These are phyloP conservation scores for Mayetiola destructor DNA, from an alignment of 2,888 invertebrate genomes.

Conservation along the genomic window DNA sequence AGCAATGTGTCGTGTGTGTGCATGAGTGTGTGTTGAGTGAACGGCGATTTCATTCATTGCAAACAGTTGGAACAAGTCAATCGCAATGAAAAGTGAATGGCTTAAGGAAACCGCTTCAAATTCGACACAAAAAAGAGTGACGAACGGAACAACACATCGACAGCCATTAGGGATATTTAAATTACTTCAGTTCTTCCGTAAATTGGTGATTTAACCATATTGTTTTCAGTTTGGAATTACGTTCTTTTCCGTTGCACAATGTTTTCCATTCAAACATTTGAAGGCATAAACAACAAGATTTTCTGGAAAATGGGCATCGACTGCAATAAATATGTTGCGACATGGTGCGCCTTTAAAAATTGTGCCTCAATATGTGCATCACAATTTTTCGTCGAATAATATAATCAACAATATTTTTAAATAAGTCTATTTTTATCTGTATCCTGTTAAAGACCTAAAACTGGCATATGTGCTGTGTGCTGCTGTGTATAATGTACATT, in stretches of 20 bases:
- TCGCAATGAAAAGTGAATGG: background rate
- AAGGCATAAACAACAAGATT: too few relatives aligned
- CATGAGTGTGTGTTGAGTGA: too few relatives aligned
- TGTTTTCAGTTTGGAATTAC: conserved; percentile 1
- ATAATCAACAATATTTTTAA: background rate
- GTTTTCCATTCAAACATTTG: too few relatives aligned
- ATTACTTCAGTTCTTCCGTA: background rate
- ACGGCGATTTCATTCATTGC: background rate
- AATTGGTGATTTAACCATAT: background rate
- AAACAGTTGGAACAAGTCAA: background rate
- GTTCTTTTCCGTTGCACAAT: background rate
- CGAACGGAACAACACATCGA: too few relatives aligned
- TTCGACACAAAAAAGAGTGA: too few relatives aligned
- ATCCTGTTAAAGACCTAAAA: background rate
- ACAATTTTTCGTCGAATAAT: background rate
- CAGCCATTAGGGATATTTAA: conserved; percentile 5
- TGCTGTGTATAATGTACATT: too few relatives aligned
- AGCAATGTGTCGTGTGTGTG: too few relatives aligned
- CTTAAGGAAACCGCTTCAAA: too few relatives aligned
- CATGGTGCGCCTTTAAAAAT: background rate
- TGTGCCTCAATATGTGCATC: background rate
- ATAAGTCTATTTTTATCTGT: background rate
- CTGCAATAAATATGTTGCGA: too few relatives aligned
- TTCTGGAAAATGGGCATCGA: too few relatives aligned
- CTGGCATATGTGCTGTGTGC: too few relatives aligned